Evolutionary conservation across 2,797 vertebrate genomes (phyloP), one percentile per base, ranked within the genome.

Genomic region (Tragopan temminckii): DNA sequence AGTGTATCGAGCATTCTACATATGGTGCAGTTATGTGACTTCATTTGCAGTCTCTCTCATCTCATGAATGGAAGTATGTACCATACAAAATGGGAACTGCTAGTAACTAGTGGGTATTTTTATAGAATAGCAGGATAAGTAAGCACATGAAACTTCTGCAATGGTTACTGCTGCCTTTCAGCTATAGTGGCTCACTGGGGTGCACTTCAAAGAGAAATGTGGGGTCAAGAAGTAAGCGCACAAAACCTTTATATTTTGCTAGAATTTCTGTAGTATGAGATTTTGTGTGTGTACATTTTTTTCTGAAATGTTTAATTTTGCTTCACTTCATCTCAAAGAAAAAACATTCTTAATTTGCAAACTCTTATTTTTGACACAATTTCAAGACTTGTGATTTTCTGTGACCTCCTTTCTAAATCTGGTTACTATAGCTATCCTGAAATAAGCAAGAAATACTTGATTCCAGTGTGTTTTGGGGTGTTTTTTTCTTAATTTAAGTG

Each of bases 121-220:
- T 84, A 74, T 66, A 67, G 70, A 95, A 93, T 16, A 33, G 61
- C 52, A 80, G 71, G 89, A 86, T 86, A 93, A 96, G 94, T 86
- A 86, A 71, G 40, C n/a, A 80, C 81, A 86, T 92, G 74, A 94
- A 82, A 55, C 55, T 86, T 92, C 69, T 15, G 55, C 74, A 76
- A 57, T 64, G 74, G 81, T 90, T 96, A 95, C 70, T 89, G 88
- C 70, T 89, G 86, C 89, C 81, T 96, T 90, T 95, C 80, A 88
- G 55, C 80, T 80, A 4, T 70, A 88, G 79, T 86, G 81, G 59
- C 89, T 92, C 89, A 91, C 71, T 88, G 59, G 88, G 74, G 64
- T 70, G 46, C 55, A 35, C 45, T 96, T 94, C 62, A n/a, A 69
- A 90, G 75, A 85, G 58, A 92, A 92, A 92, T 71, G 35, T 59